Base-by-base conservation (phyloP, 2,113 vertebrate genomes). In the Sakesphorus luctuosus region DNA sequence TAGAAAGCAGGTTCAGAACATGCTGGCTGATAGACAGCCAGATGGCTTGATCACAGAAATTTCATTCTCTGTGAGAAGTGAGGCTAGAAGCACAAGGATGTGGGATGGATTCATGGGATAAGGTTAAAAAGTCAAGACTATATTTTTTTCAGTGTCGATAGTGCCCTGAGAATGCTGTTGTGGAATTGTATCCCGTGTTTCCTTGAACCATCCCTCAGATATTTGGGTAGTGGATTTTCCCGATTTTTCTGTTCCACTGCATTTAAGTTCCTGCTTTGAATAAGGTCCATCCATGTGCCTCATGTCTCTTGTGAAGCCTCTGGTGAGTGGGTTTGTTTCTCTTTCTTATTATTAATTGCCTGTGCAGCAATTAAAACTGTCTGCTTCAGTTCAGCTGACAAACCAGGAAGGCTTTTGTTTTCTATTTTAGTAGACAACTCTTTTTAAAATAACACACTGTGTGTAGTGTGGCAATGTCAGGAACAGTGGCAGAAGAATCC, bases 1-100 rank as follows among this genome's bases (percentile, higher is more conserved):
- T 89, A 78, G 86, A 90, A 96, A 95, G 89, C 94, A 95, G 93
- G 89, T 95, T 93, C 56, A 52, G 80, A 93, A 81, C 86, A 81
- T 72, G 78, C 86, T 71, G 91, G 61, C 91, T 94, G 94, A 94
- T 50, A 94, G 90, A 93, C 94, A 92, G 91, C 82, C 94, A 95
- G 91, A 95, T 93, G 95, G 93, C 65, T 63, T 8, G 86, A 94
- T 90, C 89, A 89, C 43, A 94, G 91, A 90, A 81, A 95, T 93
- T 78, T 94, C 89, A n/a, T 93, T 84, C 77, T 93, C 93, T 84
- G 56, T 78, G 72, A 86, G 79, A 97, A 94, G 92, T 87, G 89
- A 91, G 61, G 84, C 84, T 87, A 82, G 77, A 96, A 86, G 80
- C 82, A 72, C 79, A 89, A 72, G 72, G 88, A 89, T 95, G 73